Evolutionary conservation across 1,140 invertebrate genomes (phyloP), one percentile per base, ranked within the genome.

Genomic region (Hypothenemus hampei): DNA sequence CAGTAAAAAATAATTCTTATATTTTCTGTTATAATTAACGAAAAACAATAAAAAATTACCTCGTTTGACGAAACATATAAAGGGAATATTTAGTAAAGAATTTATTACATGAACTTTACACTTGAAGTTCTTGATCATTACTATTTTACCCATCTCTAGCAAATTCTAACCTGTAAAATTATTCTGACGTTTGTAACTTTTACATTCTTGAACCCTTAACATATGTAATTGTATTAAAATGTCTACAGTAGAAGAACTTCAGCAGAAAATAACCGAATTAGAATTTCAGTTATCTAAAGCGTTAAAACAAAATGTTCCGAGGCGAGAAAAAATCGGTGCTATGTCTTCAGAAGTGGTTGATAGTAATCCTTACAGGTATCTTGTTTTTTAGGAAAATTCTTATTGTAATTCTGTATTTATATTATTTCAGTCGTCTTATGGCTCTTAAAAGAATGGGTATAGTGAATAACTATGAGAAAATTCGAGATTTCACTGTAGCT

Each of bases 391-490:
- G 10, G 37, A 1, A 48, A 37, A 36, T 33, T 61, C 26, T 18
- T 36, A 41, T 54, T 45, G 20, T 23, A 26, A 33, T 21, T 59
- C 41, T 61, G 29, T 55, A 26, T 29, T 16, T 65, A 41, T 50
- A 41, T 26, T 48, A 45, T 76, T 79, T 31, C 63, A 96, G 95
- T 78, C 93, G 97, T 20, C 75, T 99, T 3, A 98, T 99, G 95
- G 97, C 96, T 1, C 74, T 99, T 37, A 95, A 99, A 71, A 76
- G 93, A 61, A 99, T 99, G 97, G 97, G 97, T 33, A 98, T 99
- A 65, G 97, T 99, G 2, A 81, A 98, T 58, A 93, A 99, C 72
- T 99, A 99, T 77, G 95, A 99, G 76, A 84, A 85, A 66, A 99
- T 99, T 61, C 78, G 96, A 49, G 82, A 91, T 24, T 85, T 85